Evolutionary conservation across 2,797 vertebrate genomes (phyloP), one percentile per base, ranked within the genome.

Genomic region (Champsocephalus gunnari): DNA sequence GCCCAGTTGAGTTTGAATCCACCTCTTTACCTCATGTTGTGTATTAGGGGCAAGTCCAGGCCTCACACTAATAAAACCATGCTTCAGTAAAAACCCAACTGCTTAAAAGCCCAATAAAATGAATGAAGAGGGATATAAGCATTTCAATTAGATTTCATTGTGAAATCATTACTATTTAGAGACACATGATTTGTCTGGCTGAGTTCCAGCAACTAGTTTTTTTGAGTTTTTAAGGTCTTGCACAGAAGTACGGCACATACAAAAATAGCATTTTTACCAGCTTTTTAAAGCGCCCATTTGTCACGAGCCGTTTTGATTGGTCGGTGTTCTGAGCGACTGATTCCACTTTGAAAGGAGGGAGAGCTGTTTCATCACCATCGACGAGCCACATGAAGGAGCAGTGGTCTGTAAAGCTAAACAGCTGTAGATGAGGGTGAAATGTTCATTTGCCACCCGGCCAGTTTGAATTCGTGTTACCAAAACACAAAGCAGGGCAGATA

Each of bases 31-130:
- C 75, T 83, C 77, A 87, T 74, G 77, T 66, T 85, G 84, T 75
- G 73, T 75, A 81, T 80, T 75, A 74, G 80, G 21, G 43, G 54
- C 68, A 59, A 74, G 12, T 83, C 34, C 65, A 38, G 78, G 73
- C 82, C 71, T 84, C 80, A 64, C 3, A 64, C 84, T 81, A 84
- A 87, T 88, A 88, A 91, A 91, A 85, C 10, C 78, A 76, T 4
- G 17, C 78, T 87, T 79, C 69, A 85, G 75, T 83, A 8, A 83
- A 88, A 84, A 80, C 68, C 74, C 58, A 76, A 85, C 90, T 77
- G 84, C 79, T 88, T 88, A 84, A 92, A 84, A 77, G 75, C 28
- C 74, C 78, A 79, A 81, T 92, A 87, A 91, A 91, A 76, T 41
- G 74, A 87, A 86, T 56, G 57, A 76, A 83, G 66, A 70, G 48